Evolutionary conservation across 2,888 invertebrate genomes (phyloP).

Genomic region (Dilophus febrilis): DNA sequence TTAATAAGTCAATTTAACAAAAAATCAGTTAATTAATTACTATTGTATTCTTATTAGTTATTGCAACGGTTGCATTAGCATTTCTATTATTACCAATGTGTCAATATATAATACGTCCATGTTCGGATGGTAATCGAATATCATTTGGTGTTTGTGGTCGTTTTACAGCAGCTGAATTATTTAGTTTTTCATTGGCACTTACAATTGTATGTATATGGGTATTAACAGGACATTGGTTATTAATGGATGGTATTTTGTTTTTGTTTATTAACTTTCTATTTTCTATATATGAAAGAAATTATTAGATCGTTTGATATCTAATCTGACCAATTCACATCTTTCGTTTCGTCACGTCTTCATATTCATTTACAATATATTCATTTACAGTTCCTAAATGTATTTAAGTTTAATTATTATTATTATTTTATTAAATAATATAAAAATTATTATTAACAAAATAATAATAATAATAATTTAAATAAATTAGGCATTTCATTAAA

Average conservation of each 20-base stretch:
- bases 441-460: too few relatives aligned
- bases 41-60: constrained; percentile 40
- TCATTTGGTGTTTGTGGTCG: constrained; percentile 84
- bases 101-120: constrained; percentile 80
- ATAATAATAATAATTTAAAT: neutral
- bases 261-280: neutral
- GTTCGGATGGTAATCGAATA: constrained; percentile 68
- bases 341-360: neutral
- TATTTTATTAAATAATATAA: too few relatives aligned
- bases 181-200: constrained; percentile 81
- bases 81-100: constrained; percentile 94
- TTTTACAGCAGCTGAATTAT: constrained; percentile 84
- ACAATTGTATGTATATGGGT: constrained; percentile 95
- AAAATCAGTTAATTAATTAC: too few relatives aligned
- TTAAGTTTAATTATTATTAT: too few relatives aligned
- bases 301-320: neutral
- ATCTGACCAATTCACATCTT: neutral
- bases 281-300: too few relatives aligned
- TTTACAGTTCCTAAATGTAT: neutral
- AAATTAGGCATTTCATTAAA: neutral
- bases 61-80: constrained; percentile 91
- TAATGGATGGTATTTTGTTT: constrained; percentile 69
- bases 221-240: constrained; percentile 92
- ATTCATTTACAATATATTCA: neutral
- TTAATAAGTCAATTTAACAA: too few relatives aligned